Percentiles rank a stretch among this genome's conserved stretches.
phyloP scores from a whole-genome alignment of 1,140 invertebrate genomes.

The Trachymyrmex cornetzi region DNA sequence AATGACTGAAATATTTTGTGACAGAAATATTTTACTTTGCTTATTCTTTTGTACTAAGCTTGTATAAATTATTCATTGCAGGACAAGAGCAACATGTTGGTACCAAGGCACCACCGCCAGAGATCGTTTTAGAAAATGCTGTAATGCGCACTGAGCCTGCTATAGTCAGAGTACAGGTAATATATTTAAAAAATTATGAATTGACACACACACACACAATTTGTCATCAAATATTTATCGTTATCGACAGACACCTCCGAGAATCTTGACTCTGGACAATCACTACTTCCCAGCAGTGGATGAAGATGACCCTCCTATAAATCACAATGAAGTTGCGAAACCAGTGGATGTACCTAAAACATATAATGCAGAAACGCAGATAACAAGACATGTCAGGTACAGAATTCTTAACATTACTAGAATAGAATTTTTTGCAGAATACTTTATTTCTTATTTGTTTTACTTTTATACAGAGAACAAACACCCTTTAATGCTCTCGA shows the following conservation, averaged over 20 bases:
- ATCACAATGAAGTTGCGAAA: constrained; percentile 72
- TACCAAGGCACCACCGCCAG: constrained; percentile 92
- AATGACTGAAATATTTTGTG: neutral
- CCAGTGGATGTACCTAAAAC: constrained; percentile 60
- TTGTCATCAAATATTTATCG: constrained; percentile 15
- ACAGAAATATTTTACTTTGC: neutral
- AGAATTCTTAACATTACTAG: constrained; percentile 25
- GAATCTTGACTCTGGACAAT: constrained; percentile 93
- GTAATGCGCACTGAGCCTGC: constrained; percentile 91
- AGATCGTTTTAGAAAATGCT: constrained; percentile 94
- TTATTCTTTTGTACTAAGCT: neutral
- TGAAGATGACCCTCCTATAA: constrained; percentile 86
- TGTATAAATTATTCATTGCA: constrained; percentile 67
- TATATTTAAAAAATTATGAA: constrained; percentile 46
- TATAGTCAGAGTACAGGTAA: constrained; percentile 90
- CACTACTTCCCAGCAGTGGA: constrained; percentile 93
- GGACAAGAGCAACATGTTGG: constrained; percentile 94
- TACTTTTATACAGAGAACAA: constrained; percentile 87
- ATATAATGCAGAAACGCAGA: constrained; percentile 79
- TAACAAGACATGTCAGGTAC: constrained; percentile 81
- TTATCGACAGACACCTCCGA: constrained; percentile 91
- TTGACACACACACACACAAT: no score
- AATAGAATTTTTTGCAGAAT: neutral
- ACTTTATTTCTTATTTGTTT: constrained; percentile 13
- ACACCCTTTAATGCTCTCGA: constrained; percentile 88